These are phyloP conservation scores for Heloderma charlesbogerti DNA, from an alignment of 2,113 vertebrate species.

Conservation along the genomic window DNA sequence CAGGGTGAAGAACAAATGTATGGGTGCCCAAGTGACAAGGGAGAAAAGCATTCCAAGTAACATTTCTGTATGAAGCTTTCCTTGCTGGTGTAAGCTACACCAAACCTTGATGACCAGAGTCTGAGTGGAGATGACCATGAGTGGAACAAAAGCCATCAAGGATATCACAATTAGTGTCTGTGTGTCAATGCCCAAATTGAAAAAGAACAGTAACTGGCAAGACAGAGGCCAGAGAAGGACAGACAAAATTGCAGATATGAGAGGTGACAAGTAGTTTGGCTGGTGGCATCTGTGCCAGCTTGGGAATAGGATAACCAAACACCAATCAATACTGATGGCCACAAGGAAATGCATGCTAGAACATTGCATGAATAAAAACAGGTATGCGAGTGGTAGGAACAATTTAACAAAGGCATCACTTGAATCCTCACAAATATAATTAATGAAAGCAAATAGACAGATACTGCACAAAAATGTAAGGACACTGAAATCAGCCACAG, in stretches of 20 bases:
- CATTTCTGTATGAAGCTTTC: neutral
- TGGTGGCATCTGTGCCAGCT: neutral
- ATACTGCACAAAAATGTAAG: neutral
- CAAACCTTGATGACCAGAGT: slow-evolving; percentile 11
- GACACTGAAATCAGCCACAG: neutral
- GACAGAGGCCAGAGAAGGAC: neutral
- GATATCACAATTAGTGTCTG: fast-evolving
- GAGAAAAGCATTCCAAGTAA: neutral
- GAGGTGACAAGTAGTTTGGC: neutral
- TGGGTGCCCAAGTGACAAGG: neutral
- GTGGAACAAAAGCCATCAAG: neutral
- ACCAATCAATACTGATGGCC: neutral
- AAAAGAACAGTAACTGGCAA: neutral
- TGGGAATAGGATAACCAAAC: neutral
- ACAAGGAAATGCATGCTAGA: neutral
- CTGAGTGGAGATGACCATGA: neutral
- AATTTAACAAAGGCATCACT: neutral
- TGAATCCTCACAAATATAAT: neutral
- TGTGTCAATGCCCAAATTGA: neutral
- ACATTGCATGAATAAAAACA: neutral
- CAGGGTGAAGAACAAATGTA: neutral
- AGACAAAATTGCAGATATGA: neutral
- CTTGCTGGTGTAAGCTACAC: neutral
- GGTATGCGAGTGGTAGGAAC: neutral
- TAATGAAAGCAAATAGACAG: neutral